Base-by-base conservation (phyloP, 2,888 invertebrate genomes). In the Tipula helvola region DNA sequence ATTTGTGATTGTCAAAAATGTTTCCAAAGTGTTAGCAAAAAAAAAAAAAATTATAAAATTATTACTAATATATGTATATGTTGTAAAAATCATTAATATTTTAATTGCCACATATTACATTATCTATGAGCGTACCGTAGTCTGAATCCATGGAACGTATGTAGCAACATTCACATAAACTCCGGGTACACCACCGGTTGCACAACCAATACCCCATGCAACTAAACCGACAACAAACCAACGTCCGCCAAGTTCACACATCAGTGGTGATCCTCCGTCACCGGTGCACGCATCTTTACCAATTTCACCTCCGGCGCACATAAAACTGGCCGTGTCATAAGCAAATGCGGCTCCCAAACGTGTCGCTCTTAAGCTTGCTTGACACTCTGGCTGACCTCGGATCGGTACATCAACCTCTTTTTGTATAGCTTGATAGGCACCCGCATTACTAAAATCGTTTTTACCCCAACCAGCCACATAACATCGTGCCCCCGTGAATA, bases 401-500 rank as follows among this genome's bases (percentile, higher is more conserved):
- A 97, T 93, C 0, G 95, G 94, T 0, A 97, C 95, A 87, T 95
- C 95, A 0, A 96, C 96, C 90, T 96, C 94, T 89, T 95, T 96
- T 89, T 95, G 91, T 47, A 95, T 94, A 88, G 93, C 93, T 90
- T 96, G 95, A 89, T 93, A 94, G 88, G 91, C 92, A 0, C 92
- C 93, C 90, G 90, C 16, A 93, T 91, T 86, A 89, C 91, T 92
- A 88, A 96, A 98, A 88, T 95, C 94, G 88, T 96, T 93, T 90
- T 96, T 96, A 13, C 98, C 98, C 97, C 97, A 98, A 12, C 98
- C 98, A n/a, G 95, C 92, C 0, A 96, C 95, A 92, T 93, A 93
- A 89, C 91, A 89, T 88, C 90, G 93, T 89, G 93, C 93, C 13
- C 94, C 94, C 86, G 92, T 90, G 89, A 92, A 92, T 88, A 91